These are phyloP conservation scores for Pituophis catenifer DNA, from an alignment of 2,113 vertebrate species.

Conservation along the genomic window DNA sequence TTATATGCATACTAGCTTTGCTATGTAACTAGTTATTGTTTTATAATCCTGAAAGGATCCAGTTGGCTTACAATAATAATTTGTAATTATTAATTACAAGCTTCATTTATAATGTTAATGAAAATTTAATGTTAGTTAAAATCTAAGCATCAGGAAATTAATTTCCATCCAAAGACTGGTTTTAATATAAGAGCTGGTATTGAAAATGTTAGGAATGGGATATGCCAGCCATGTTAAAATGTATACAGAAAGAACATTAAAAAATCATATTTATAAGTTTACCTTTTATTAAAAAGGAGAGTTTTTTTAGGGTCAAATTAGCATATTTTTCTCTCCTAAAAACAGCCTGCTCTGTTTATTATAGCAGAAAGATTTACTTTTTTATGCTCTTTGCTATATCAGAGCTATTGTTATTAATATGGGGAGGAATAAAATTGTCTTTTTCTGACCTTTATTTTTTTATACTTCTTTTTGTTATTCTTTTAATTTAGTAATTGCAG, in stretches of 20 bases:
- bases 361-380: neutral
- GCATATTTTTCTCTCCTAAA: neutral
- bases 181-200: neutral
- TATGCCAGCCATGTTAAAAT: neutral
- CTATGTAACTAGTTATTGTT: neutral
- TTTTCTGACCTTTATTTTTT: conserved; percentile 45
- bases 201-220: neutral
- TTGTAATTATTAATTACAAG: neutral
- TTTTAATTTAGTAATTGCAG: conserved; percentile 47
- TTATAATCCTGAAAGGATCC: neutral
- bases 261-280: neutral
- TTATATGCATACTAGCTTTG: neutral
- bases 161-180: neutral
- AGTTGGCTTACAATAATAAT: neutral
- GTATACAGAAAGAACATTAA: neutral
- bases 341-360: neutral
- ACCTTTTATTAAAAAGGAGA: neutral
- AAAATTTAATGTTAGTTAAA: neutral
- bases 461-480: conserved; percentile 43
- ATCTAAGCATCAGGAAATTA: neutral
- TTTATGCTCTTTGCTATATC: neutral
- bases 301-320: neutral
- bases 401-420: conserved; percentile 12
- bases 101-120: neutral
- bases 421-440: conserved; percentile 6